Evolutionary conservation across 2,888 invertebrate genomes (phyloP).

Genomic region (Drosophila sordidapex): DNA sequence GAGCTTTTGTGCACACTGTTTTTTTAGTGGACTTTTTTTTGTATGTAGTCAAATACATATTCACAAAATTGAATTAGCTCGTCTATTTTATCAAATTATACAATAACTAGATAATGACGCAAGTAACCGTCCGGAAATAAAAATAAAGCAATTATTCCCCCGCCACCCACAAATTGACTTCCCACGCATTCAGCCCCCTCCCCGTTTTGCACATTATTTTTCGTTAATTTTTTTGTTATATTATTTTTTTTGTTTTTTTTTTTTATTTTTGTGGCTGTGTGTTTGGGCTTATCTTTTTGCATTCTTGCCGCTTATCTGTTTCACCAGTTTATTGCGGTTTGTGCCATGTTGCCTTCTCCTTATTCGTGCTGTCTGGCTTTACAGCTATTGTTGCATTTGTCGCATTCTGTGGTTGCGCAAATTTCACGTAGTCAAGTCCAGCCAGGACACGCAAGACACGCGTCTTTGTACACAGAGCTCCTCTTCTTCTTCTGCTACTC

Average conservation of each 20-base stretch:
- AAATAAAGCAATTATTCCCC: background rate
- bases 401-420: conserved; percentile 67
- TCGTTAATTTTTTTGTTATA: background rate
- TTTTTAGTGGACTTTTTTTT: conserved; percentile 54
- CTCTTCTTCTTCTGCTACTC: conserved; percentile 5
- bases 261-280: background rate
- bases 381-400: conserved; percentile 77
- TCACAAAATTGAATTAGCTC: conserved; percentile 38
- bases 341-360: conserved; percentile 34
- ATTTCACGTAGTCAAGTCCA: conserved; percentile 37
- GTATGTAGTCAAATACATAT: conserved; percentile 7
- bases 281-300: conserved; percentile 39
- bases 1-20: conserved; percentile 47
- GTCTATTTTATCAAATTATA: conserved; percentile 33
- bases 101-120: conserved; percentile 34
- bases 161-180: conserved; percentile 3
- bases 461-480: conserved; percentile 33
- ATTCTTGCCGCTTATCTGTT: conserved; percentile 51
- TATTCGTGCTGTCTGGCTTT: conserved; percentile 47
- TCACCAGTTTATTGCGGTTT: conserved; percentile 43
- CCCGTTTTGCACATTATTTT: conserved; percentile 11
- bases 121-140: conserved; percentile 12
- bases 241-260: background rate
- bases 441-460: conserved; percentile 56
- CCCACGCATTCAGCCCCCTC: conserved; percentile 18